These are phyloP conservation scores for Cryptophagus acutangulus DNA, from an alignment of 2,888 invertebrate species.

Conservation along the genomic window DNA sequence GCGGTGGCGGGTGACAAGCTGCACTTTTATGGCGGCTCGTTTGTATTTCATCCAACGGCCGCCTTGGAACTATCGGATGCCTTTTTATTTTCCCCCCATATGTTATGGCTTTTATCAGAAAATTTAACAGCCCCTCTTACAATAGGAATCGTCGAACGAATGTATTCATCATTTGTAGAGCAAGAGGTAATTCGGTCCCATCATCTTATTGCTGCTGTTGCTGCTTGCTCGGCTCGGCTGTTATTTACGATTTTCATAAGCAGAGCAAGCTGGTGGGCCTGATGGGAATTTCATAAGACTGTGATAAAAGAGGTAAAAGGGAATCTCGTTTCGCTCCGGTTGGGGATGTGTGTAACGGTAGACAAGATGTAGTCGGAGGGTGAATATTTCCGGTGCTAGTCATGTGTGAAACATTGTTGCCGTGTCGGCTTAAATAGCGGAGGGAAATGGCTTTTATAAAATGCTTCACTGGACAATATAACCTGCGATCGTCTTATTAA, in stretches of 20 bases:
- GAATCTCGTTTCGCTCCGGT: slow-evolving; percentile 5
- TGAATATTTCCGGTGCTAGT: slow-evolving; percentile 28
- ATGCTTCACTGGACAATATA: slow-evolving; percentile 27
- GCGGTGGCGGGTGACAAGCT: slow-evolving; percentile 31
- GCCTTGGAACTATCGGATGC: neutral
- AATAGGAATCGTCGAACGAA: too few species aligned
- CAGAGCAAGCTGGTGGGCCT: neutral
- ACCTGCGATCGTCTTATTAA: too few species aligned
- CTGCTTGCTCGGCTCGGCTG: neutral
- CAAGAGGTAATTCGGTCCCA: too few species aligned
- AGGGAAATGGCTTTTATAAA: slow-evolving; percentile 30
- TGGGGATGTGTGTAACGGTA: slow-evolving; percentile 16
- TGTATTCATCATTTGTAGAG: too few species aligned
- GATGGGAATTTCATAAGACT: slow-evolving; percentile 9
- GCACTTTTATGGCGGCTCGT: slow-evolving; percentile 28
- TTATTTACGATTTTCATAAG: slow-evolving; percentile 6
- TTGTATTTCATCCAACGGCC: slow-evolving; percentile 16
- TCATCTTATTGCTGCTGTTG: too few species aligned
- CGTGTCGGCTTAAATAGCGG: slow-evolving; percentile 28
- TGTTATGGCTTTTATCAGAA: too few species aligned
- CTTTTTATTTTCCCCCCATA: too few species aligned
- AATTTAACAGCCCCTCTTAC: too few species aligned
- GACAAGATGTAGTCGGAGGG: slow-evolving; percentile 22
- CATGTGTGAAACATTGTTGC: slow-evolving; percentile 34
- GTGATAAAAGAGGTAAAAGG: slow-evolving; percentile 9